These are phyloP conservation scores for Machimus rusticus DNA, from an alignment of 2,888 invertebrate genomes.

Conservation along the genomic window DNA sequence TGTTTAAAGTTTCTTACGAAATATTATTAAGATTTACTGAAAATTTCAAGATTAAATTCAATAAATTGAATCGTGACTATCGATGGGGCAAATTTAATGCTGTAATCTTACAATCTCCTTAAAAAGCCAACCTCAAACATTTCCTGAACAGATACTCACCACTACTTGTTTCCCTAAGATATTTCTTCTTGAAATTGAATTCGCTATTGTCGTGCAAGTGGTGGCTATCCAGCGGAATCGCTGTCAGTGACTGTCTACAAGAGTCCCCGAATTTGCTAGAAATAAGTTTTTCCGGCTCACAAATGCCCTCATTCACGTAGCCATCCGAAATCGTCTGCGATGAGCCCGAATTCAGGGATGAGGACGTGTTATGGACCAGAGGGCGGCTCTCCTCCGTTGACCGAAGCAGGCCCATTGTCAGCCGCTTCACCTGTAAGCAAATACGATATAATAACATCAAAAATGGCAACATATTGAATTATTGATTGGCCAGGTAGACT, in stretches of 20 bases:
- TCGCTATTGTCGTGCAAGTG: conserved; percentile 59
- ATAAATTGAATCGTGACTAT: neutral
- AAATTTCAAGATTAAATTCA: neutral
- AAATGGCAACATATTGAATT: conserved; percentile 18
- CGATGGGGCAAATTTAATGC: neutral
- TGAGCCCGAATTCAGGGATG: conserved; percentile 71
- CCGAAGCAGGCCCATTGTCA: conserved; percentile 78
- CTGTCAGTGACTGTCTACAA: conserved; percentile 61
- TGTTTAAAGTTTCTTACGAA: neutral
- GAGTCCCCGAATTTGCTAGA: conserved; percentile 63
- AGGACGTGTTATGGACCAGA: conserved; percentile 72
- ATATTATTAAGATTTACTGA: neutral
- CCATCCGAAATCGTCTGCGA: conserved; percentile 78
- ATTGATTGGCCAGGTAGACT: neutral
- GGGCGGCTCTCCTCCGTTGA: conserved; percentile 78
- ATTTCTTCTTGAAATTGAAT: conserved; percentile 59
- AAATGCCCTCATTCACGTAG: conserved; percentile 81
- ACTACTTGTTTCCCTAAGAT: conserved; percentile 62
- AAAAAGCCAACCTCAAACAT: neutral
- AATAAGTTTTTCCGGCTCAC: conserved; percentile 68
- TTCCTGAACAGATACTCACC: conserved; percentile 53
- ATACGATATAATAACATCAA: neutral
- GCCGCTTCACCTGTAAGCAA: conserved; percentile 68
- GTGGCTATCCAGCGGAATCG: conserved; percentile 57
- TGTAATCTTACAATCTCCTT: neutral